Base-by-base conservation (phyloP, 2,113 vertebrate species). In the Aldabrachelys gigantea region DNA sequence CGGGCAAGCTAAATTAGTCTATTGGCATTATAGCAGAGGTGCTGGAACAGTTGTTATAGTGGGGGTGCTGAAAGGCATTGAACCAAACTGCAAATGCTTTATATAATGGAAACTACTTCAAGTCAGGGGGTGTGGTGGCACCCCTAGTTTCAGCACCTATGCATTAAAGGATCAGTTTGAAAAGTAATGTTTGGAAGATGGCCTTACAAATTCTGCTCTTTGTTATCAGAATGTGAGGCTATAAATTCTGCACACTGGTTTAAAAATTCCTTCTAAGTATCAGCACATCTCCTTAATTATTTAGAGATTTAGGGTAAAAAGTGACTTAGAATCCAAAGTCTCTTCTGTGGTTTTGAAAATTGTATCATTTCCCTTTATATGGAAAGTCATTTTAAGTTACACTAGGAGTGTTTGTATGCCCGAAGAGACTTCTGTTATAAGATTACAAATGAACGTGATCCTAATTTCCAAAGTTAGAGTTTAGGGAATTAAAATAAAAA, bases 391-490 rank as follows among this genome's bases (percentile, higher is more conserved):
- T 96, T 97, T 87, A 69, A 90, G 69, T 92, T 85, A 35, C 22
- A 38, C n/a, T 21, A 19, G 29, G 52, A 10, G 11, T 29, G 2
- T 2, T 25, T 92, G 41, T 87, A 47, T 44, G 57, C 54, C 52
- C 41, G 49, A 80, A 86, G 9, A 89, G 62, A 25, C 83, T 85
- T 84, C 62, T 62, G 22, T 22, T 27, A 82, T 27, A 47, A 78
- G 41, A 14, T 29, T 78, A 78, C 95, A 96, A 97, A 80, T 22
- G 41, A 72, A 90, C 31, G 82, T 56, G 53, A 82, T 91, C 82
- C 85, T 96, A 91, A 95, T 97, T 97, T 92, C 88, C 80, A 85
- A 21, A 72, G 94, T 92, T 82, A 87, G 87, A 94, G 72, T 56
- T 94, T 87, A 49, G 1, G 80, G 92, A 94, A 89, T 6, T 50